A percentile compares a stretch with the other conserved stretches of the same genome.
Evolutionary conservation across 2,797 vertebrate species (phyloP).

Genomic region (Darevskia nairensis): DNA sequence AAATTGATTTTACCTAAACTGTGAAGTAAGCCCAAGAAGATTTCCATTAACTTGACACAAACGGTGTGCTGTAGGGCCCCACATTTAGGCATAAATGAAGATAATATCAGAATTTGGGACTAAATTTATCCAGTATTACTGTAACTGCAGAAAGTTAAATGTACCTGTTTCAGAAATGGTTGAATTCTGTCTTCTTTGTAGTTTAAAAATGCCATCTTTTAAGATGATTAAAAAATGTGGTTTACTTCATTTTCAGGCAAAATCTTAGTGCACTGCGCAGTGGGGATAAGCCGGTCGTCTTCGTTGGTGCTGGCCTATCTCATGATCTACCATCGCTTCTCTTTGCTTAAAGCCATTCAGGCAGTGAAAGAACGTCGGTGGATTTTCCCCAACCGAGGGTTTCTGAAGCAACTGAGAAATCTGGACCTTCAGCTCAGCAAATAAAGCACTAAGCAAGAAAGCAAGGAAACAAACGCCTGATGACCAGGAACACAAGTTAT

Average conservation of each 20-base stretch:
- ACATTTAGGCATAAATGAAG: background rate
- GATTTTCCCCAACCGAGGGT: slow-evolving; percentile 94
- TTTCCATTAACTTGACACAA: background rate
- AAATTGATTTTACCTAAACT: background rate
- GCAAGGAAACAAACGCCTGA: slow-evolving; percentile 25
- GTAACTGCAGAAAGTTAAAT: background rate
- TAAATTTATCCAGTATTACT: too few species aligned
- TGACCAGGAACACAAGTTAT: background rate
- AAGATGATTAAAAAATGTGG: background rate
- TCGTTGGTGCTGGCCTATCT: slow-evolving; percentile 93
- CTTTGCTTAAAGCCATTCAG: slow-evolving; percentile 82
- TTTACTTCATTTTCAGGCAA: slow-evolving; percentile 80
- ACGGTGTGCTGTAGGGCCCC: too few species aligned
- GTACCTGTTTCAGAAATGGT: too few species aligned
- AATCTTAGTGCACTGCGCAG: slow-evolving; percentile 93
- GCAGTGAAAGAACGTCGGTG: slow-evolving; percentile 84
- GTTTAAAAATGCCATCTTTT: background rate
- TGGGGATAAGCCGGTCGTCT: slow-evolving; percentile 94
- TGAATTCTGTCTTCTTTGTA: background rate
- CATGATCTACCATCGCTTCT: slow-evolving; percentile 89
- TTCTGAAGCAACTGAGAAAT: slow-evolving; percentile 89
- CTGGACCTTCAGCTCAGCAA: slow-evolving; percentile 81
- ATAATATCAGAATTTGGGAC: background rate
- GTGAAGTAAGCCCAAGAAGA: background rate
- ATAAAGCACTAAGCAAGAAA: slow-evolving; percentile 25